Conservation (phyloP, 2,113 vertebrate species). For the Saccopteryx bilineata region DNA sequence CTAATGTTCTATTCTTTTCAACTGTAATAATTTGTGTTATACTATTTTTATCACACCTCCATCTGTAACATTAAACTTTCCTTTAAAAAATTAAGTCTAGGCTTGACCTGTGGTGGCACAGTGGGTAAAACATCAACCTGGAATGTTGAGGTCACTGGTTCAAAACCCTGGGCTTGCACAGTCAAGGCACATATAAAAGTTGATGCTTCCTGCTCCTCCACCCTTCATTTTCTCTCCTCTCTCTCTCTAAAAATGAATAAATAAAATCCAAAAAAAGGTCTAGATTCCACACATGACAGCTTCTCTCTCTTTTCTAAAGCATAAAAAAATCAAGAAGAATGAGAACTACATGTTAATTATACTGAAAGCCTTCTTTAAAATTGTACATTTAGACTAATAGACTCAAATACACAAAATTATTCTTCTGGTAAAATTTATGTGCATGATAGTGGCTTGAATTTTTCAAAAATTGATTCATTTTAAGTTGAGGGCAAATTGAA, state of each 20-base stretch:
- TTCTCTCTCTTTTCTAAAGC: neutral
- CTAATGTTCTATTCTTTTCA: neutral
- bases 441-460: neutral
- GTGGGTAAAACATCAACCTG: too few species aligned
- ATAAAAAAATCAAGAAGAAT: slow-evolving; percentile 33
- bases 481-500: slow-evolving; percentile 32
- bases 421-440: slow-evolving; percentile 56
- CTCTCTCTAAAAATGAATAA: too few species aligned
- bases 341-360: slow-evolving; percentile 49
- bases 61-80: slow-evolving; percentile 11
- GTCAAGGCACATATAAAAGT: too few species aligned
- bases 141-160: too few species aligned
- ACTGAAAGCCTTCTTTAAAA: slow-evolving; percentile 53
- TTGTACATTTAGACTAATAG: slow-evolving; percentile 42
- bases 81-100: slow-evolving; percentile 11
- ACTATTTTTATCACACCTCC: neutral
- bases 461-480: slow-evolving; percentile 31
- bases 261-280: too few species aligned
- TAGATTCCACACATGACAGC: neutral
- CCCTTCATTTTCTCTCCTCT: too few species aligned
- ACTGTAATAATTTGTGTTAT: neutral
- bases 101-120: neutral
- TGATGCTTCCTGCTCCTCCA: too few species aligned
- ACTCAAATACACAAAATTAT: slow-evolving; percentile 60
- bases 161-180: too few species aligned